A percentile compares a stretch with the other conserved stretches of the same genome.
These are phyloP conservation scores for Ateles fusciceps DNA, from an alignment of 2,797 vertebrate genomes.

Conservation along the genomic window DNA sequence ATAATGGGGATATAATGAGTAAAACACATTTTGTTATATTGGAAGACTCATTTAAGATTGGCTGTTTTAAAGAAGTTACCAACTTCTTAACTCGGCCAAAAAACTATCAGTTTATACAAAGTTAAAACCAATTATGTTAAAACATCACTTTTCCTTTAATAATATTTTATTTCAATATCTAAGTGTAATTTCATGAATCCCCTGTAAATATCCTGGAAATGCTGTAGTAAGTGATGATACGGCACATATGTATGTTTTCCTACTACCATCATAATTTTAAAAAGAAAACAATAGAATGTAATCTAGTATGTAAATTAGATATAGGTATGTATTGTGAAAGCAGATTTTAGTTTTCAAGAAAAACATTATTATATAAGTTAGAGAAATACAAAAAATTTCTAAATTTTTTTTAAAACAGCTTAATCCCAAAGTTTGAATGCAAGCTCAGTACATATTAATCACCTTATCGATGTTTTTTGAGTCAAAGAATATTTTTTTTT, in stretches of 20 bases:
- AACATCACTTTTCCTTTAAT: not conserved
- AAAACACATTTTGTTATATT: not conserved
- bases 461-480: not conserved
- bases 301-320: conserved; percentile 46
- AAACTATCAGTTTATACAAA: not conserved
- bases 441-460: not conserved
- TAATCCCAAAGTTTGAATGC: not conserved
- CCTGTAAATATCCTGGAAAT: not conserved
- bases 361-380: conserved; percentile 5
- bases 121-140: conserved; percentile 40
- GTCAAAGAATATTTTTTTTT: not conserved
- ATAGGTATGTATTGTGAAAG: conserved; percentile 61
- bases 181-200: conserved; percentile 35
- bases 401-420: not conserved
- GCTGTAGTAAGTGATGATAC: not conserved
- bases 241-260: conserved; percentile 18
- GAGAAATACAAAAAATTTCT: not conserved
- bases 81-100: not conserved
- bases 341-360: conserved; percentile 55
- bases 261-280: conserved; percentile 33
- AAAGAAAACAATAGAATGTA: not conserved
- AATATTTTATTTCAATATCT: conserved; percentile 22
- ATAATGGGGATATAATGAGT: not conserved
- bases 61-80: not conserved
- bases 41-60: not conserved